Conservation (phyloP, 2,797 vertebrate genomes). For the Acanthornis magna region DNA sequence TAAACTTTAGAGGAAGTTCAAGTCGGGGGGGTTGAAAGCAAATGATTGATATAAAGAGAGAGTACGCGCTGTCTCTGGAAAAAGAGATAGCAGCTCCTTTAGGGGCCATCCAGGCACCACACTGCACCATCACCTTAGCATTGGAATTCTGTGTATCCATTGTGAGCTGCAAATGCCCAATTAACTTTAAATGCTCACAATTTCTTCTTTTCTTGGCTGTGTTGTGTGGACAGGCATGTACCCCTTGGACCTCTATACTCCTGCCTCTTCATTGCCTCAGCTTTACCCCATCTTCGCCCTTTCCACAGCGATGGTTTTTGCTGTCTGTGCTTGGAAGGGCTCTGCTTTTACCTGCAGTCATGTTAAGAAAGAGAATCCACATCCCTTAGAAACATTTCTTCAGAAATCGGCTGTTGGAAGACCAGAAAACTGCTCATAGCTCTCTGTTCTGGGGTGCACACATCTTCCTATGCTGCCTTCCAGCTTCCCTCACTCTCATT, state of each 20-base stretch:
- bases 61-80: background rate
- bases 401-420: background rate
- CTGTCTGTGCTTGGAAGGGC: background rate
- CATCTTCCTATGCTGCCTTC: background rate
- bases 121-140: background rate
- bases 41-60: background rate
- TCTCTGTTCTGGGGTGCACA: background rate
- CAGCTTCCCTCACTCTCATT: background rate
- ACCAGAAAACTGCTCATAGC: background rate
- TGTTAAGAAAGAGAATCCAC: background rate
- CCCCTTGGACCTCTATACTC: fast-evolving
- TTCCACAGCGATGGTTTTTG: background rate
- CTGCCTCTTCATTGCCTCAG: background rate
- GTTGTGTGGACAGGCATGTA: fast-evolving
- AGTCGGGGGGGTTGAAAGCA: background rate
- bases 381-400: background rate
- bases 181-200: background rate
- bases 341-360: background rate
- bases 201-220: background rate
- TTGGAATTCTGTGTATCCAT: background rate
- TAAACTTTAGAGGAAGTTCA: background rate
- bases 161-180: background rate
- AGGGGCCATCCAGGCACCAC: background rate
- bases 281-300: background rate
- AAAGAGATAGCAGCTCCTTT: background rate